Percentiles rank a stretch among this genome's conserved stretches.
Evolutionary conservation across 2,888 invertebrate genomes (phyloP).

Genomic region (Synergus laeviventris): DNA sequence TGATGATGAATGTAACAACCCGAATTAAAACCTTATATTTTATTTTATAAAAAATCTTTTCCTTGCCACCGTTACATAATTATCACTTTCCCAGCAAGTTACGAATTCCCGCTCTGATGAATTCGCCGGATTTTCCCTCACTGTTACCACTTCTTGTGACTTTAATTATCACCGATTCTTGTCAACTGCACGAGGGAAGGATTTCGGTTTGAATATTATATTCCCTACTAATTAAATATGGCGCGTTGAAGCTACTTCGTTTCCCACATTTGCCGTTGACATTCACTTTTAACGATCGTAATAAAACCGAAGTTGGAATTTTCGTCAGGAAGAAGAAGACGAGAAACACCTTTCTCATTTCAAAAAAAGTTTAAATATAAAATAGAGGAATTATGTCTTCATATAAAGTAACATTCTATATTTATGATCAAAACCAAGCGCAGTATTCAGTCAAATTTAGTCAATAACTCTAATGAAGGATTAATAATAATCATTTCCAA

Average conservation of each 20-base stretch:
- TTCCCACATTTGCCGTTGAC: slow-evolving; percentile 21
- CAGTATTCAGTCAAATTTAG: neutral
- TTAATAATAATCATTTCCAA: slow-evolving; percentile 15
- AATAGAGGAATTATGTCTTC: neutral
- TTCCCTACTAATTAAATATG: slow-evolving; percentile 36
- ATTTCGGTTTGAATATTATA: slow-evolving; percentile 32
- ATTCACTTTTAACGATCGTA: slow-evolving; percentile 22
- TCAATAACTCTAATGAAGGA: neutral
- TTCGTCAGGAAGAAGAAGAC: neutral
- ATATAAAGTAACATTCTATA: neutral
- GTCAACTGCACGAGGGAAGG: slow-evolving; percentile 16
- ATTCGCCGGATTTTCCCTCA: slow-evolving; percentile 30
- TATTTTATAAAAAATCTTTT: slow-evolving; percentile 8
- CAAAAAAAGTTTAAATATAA: neutral
- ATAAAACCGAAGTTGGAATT: neutral
- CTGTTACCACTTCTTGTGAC: slow-evolving; percentile 21
- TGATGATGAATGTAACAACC: no score
- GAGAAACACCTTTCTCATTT: neutral
- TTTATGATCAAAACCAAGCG: neutral
- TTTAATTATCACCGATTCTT: slow-evolving; percentile 32
- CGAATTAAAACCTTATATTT: no score
- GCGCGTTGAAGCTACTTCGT: slow-evolving; percentile 30
- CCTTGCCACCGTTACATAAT: slow-evolving; percentile 10
- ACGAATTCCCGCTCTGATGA: slow-evolving; percentile 25
- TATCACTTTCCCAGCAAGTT: slow-evolving; percentile 13